Percentiles rank a stretch among this genome's conserved stretches.
phyloP scores from a whole-genome alignment of 1,140 invertebrate genomes.

The Panonychus citri region DNA sequence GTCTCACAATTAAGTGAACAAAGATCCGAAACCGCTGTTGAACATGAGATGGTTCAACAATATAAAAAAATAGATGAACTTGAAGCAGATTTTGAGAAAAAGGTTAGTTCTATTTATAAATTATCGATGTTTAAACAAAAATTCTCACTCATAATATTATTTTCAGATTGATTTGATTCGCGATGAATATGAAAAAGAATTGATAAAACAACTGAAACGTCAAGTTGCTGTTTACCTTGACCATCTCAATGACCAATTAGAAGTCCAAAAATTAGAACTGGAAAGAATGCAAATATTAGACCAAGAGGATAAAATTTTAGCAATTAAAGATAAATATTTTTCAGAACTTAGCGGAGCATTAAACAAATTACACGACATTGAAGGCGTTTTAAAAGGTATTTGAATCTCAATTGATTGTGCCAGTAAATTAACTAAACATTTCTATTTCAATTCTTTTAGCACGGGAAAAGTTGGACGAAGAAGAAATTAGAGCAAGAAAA shows the following conservation, averaged over 20 bases:
- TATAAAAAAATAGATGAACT: conserved; percentile 1
- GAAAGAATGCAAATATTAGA: conserved; percentile 34
- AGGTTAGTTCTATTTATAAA: background rate
- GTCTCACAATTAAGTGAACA: conserved; percentile 1
- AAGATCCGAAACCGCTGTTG: background rate
- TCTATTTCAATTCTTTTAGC: conserved; percentile 16
- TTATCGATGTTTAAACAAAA: background rate
- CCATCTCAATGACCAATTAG: conserved; percentile 42
- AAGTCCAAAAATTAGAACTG: conserved; percentile 41
- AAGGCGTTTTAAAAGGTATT: conserved; percentile 58
- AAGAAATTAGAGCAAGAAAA: conserved; percentile 52
- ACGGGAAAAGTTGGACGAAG: conserved; percentile 49
- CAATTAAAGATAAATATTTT: conserved; percentile 42
- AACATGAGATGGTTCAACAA: background rate
- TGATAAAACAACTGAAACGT: conserved; percentile 46
- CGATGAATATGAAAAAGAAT: conserved; percentile 41
- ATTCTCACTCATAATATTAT: background rate
- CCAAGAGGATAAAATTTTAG: conserved; percentile 37
- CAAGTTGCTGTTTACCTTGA: conserved; percentile 60
- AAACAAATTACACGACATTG: conserved; percentile 60
- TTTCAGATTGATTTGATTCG: conserved; percentile 33
- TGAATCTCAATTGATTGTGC: conserved; percentile 9
- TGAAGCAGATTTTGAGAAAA: background rate
- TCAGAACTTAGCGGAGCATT: conserved; percentile 51
- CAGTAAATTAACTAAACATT: conserved; percentile 1